phyloP scores from a whole-genome alignment of 2,888 invertebrate genomes.

The Tanypteryx hageni region DNA sequence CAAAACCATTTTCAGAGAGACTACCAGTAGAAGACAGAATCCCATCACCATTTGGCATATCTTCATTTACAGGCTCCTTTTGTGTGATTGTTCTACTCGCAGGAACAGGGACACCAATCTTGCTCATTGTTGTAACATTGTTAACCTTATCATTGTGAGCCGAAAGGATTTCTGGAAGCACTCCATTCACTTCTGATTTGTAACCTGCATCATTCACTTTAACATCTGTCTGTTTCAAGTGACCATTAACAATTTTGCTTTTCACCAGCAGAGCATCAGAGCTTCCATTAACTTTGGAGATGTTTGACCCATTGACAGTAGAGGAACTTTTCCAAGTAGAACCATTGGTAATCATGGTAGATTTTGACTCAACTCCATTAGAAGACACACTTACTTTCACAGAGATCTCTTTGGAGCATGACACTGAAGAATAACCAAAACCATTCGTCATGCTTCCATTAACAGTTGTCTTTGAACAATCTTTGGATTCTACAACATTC shows the following conservation, averaged over 20 bases:
- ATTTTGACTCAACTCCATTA: constrained; percentile 25
- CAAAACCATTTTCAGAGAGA: neutral
- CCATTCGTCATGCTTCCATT: constrained; percentile 36
- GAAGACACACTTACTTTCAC: constrained; percentile 41
- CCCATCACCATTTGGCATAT: neutral
- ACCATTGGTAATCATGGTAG: neutral
- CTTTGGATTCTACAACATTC: constrained; percentile 28
- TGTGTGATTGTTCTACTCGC: neutral
- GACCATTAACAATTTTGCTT: neutral
- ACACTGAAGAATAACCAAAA: constrained; percentile 3
- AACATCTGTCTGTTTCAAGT: neutral
- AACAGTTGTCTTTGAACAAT: neutral
- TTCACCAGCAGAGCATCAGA: neutral
- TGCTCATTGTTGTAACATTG: neutral
- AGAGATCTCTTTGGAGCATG: neutral
- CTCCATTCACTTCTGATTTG: neutral
- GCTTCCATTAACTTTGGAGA: neutral
- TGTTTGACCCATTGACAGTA: neutral
- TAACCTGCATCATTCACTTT: neutral
- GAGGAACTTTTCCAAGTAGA: neutral
- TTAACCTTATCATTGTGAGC: neutral
- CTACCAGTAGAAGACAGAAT: neutral
- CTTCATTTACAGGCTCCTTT: neutral
- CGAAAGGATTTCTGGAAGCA: neutral
- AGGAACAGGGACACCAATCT: constrained; percentile 21